These are phyloP conservation scores for Molossus molossus DNA, from an alignment of 2,797 vertebrate species.

Conservation along the genomic window DNA sequence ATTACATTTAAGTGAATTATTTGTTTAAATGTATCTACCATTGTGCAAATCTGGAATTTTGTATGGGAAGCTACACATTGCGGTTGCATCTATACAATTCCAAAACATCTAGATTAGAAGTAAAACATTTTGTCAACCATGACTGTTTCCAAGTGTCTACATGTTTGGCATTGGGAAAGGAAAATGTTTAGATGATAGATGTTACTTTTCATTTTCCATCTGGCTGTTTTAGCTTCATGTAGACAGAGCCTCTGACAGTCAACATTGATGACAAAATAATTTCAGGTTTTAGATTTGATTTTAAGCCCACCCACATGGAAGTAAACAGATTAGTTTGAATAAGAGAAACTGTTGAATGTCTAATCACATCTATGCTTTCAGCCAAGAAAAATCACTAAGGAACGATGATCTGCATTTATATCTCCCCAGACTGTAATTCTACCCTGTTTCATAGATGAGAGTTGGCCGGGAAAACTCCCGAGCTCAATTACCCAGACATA, in stretches of 20 bases:
- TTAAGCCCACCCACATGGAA: constrained; percentile 77
- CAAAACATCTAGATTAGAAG: constrained; percentile 79
- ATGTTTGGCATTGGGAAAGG: constrained; percentile 70
- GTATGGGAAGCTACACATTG: not conserved
- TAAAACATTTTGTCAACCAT: constrained; percentile 73
- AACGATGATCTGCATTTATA: constrained; percentile 54
- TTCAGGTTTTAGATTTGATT: constrained; percentile 74
- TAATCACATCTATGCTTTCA: constrained; percentile 70
- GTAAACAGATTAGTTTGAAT: constrained; percentile 73
- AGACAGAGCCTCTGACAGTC: constrained; percentile 65
- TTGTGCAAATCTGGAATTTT: constrained; percentile 13
- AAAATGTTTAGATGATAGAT: constrained; percentile 81
- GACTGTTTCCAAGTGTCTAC: constrained; percentile 74
- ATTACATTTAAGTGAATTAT: not conserved
- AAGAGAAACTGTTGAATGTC: constrained; percentile 69
- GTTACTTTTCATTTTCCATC: constrained; percentile 73
- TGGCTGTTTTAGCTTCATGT: constrained; percentile 76
- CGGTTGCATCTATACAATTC: not conserved
- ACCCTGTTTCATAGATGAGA: constrained; percentile 17
- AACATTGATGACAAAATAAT: constrained; percentile 63
- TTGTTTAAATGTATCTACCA: not conserved
- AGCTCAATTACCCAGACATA: constrained; percentile 10
- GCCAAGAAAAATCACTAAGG: constrained; percentile 67
- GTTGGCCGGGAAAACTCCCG: constrained; percentile 10
- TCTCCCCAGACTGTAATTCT: constrained; percentile 55